Evolutionary conservation across 2,113 vertebrate species (phyloP).

Genomic region (Lampris incognitus): DNA sequence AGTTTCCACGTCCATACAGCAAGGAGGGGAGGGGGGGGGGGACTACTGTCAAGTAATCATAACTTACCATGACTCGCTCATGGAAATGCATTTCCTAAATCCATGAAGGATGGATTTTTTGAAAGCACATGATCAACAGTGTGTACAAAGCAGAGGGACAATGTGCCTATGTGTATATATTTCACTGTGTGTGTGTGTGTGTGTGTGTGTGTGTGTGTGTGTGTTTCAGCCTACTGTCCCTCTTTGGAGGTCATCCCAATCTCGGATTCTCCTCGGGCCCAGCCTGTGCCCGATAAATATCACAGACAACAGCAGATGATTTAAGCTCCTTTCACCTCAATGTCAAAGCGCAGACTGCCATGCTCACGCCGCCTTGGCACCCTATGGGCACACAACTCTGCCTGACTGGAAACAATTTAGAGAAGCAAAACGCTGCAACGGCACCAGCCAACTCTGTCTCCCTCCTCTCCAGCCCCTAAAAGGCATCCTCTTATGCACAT

Average conservation of each 20-base stretch:
- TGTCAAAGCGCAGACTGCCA: constrained; percentile 35
- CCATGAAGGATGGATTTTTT: constrained; percentile 3
- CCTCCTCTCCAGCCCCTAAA: constrained; percentile 13
- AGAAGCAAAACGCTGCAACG: background rate
- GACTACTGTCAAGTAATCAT: constrained; percentile 1
- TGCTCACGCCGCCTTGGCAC: background rate
- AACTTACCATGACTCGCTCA: background rate
- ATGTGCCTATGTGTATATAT: background rate
- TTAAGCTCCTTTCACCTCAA: constrained; percentile 59
- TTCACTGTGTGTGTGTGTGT: background rate
- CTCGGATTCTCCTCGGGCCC: constrained; percentile 13
- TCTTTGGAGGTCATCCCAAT: constrained; percentile 27
- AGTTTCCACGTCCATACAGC: background rate
- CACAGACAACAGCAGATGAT: constrained; percentile 42
- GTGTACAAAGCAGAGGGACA: constrained; percentile 3
- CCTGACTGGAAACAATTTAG: constrained; percentile 1
- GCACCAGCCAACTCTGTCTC: constrained; percentile 15
- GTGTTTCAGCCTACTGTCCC: background rate
- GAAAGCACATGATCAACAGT: constrained; percentile 2
- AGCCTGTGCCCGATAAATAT: constrained; percentile 25
- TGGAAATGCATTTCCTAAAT: constrained; percentile 4
- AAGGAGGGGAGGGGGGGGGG: constrained; percentile 6
- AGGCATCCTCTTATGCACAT: constrained; percentile 19
- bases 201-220: background rate
- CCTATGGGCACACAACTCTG: constrained; percentile 11